Conservation (phyloP, 1,140 invertebrate genomes). For the Eriocheir sinensis region DNA sequence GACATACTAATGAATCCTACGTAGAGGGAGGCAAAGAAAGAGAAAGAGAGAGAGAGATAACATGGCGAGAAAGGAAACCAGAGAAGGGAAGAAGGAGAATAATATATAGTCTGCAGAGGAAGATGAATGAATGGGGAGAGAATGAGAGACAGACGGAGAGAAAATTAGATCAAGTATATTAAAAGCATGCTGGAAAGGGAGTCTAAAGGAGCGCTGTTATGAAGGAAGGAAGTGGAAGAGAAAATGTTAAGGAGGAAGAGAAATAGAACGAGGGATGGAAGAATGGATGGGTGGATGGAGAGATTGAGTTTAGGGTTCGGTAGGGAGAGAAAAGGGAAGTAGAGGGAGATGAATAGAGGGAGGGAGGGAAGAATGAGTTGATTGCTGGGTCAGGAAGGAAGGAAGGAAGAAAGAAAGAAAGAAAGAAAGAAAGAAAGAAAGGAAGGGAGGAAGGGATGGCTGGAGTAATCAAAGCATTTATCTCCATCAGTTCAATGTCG, state of each 20-base stretch:
- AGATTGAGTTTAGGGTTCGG: not conserved
- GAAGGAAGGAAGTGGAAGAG: not conserved
- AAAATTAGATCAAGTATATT: too few species aligned
- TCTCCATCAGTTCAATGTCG: too few species aligned
- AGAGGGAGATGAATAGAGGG: not conserved
- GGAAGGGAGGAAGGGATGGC: conserved; percentile 10
- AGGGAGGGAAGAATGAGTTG: not conserved
- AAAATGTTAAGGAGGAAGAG: not conserved
- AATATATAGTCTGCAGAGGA: too few species aligned
- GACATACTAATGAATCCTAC: too few species aligned
- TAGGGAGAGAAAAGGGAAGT: not conserved
- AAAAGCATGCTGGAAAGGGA: too few species aligned
- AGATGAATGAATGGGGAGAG: not conserved
- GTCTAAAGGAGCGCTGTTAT: too few species aligned
- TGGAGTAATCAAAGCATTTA: too few species aligned
- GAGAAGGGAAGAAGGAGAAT: too few species aligned
- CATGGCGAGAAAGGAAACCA: too few species aligned
- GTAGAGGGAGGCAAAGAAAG: too few species aligned
- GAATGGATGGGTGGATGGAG: not conserved
- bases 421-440: not conserved
- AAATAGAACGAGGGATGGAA: conserved; percentile 14
- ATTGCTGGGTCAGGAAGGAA: not conserved
- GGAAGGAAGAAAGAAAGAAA: not conserved
- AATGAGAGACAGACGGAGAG: conserved; percentile 33
- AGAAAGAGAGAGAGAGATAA: too few species aligned